Base-by-base conservation (phyloP, 2,113 vertebrate species). In the Empidonax traillii region DNA sequence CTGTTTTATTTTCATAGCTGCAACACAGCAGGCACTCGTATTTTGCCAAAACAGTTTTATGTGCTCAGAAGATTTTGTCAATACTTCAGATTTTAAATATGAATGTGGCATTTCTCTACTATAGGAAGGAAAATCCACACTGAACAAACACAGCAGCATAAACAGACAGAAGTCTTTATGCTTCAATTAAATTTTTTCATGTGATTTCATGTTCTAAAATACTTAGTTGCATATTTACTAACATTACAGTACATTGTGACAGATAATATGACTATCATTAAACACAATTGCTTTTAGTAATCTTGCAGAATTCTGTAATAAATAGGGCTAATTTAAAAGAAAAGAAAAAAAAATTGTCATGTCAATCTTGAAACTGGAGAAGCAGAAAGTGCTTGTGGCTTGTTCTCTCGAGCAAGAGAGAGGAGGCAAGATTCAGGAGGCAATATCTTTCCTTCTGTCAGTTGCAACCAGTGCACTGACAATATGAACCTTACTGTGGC, bases 81-180 rank as follows among this genome's bases (percentile, higher is more conserved):
- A 30, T 94, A 72, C 62, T 78, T 95, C 33, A 52, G 72, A 62
- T 95, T 90, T 96, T 90, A 84, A 84, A 95, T 84, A 72, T 18
- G n/a, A 37, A 90, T 84, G 53, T 84, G 85, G 23, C 52, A 80
- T 89, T 96, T 95, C 65, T 27, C 84, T 65, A 37, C 56, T 75
- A 52, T 6, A 2, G 28, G 66, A 83, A 84, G 75, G 67, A 22
- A 74, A 94, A 69, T 10, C 1, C 3, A 55, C 55, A 41, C 71
- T 84, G 93, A 95, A 94, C 74, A 96, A 94, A 87, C 66, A 83
- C 46, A 37, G 6, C 44, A 21, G 18, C 75, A 90, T 65, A 94
- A 66, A 76, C 52, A 90, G 55, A 66, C 52, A 77, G 51, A 66
- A 67, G n/a, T 76, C 68, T 69, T 76, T 72, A 59, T 83, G 24